Percentiles rank a stretch among this genome's conserved stretches.
Conservation (phyloP, 2,113 vertebrate genomes). For the human (Homo sapiens) region GRCh38 chr1:12475501-12476000, state of each 20-base stretch:
- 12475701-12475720: neutral
- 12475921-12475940: slow-evolving; percentile 20
- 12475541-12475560: neutral
- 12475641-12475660: neutral
- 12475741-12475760: neutral
- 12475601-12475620: neutral
- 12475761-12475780: fast-evolving
- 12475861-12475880: neutral
- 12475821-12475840: neutral
- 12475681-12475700: neutral
- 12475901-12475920: neutral
- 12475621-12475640: neutral
- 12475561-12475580: neutral
- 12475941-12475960: neutral
- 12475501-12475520: neutral
- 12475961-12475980: slow-evolving; percentile 40
- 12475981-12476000: neutral
- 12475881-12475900: neutral
- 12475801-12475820: neutral
- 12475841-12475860: neutral
- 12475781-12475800: neutral
- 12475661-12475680: neutral
- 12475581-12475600: slow-evolving; percentile 6
- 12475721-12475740: neutral
- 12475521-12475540: neutral